These are phyloP conservation scores for Bilobella aurantiaca DNA, from an alignment of 1,140 invertebrate genomes.

Conservation along the genomic window DNA sequence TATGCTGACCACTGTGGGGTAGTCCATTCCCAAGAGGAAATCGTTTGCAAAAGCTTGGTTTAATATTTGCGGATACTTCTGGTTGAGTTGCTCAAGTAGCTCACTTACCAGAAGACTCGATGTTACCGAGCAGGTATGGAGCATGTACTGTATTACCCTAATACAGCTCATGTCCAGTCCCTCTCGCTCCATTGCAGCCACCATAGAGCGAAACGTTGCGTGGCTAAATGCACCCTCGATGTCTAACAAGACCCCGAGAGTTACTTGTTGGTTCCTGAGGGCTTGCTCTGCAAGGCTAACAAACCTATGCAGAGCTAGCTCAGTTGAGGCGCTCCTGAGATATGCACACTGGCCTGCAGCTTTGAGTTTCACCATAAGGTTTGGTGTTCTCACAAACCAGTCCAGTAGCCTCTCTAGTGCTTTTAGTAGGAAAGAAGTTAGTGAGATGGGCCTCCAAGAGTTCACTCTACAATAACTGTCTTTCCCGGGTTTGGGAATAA, in stretches of 20 bases:
- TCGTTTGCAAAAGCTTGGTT: too few relatives aligned
- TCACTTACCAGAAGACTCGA: too few relatives aligned
- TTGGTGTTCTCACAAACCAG: constrained; percentile 12
- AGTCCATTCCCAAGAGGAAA: too few relatives aligned
- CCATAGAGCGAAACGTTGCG: neutral
- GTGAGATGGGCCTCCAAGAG: constrained; percentile 22
- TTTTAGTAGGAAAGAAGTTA: constrained; percentile 27
- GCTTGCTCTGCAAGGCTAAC: constrained; percentile 15
- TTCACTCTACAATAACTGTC: constrained; percentile 1
- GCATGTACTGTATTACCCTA: neutral
- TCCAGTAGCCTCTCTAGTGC: constrained; percentile 18
- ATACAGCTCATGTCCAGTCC: neutral
- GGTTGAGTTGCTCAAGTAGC: too few relatives aligned
- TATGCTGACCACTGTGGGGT: too few relatives aligned
- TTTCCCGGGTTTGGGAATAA: constrained; percentile 26
- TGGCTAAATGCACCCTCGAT: constrained; percentile 24
- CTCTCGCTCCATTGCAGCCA: neutral
- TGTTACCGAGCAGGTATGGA: neutral
- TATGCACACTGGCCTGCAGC: neutral
- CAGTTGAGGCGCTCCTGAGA: constrained; percentile 8
- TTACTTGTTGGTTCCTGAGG: neutral
- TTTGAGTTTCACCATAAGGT: neutral
- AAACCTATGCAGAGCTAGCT: constrained; percentile 18
- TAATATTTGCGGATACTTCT: too few relatives aligned
- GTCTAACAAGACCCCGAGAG: constrained; percentile 13